phyloP scores from a whole-genome alignment of 53 echinoderm and acorn worm genomes.

The Holothuria scabra region DNA sequence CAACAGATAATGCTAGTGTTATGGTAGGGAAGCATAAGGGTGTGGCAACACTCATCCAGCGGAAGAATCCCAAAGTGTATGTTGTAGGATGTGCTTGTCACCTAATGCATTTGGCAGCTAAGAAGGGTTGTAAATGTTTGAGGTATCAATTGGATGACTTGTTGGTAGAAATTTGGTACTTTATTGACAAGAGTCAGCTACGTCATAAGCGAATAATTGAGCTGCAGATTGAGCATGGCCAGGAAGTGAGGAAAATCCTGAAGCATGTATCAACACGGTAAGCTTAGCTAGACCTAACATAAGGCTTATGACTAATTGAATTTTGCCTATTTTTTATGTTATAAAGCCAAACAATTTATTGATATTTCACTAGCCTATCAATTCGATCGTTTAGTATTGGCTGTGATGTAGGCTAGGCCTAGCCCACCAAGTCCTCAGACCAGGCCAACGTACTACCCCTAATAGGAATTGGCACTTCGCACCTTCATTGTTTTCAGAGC shows the following conservation, averaged over 20 bases:
- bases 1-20: constrained; percentile 50
- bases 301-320: too few relatives aligned
- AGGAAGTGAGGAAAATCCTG: constrained; percentile 49
- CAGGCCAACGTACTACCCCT: too few relatives aligned
- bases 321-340: too few relatives aligned
- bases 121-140: constrained; percentile 36
- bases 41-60: constrained; percentile 40
- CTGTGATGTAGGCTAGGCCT: too few relatives aligned
- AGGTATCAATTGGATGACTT: constrained; percentile 22
- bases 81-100: constrained; percentile 57
- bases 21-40: constrained; percentile 48
- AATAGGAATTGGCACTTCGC: too few relatives aligned
- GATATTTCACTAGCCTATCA: too few relatives aligned
- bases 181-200: constrained; percentile 55
- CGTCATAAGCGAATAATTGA: constrained; percentile 43
- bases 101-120: constrained; percentile 52
- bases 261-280: constrained; percentile 56
- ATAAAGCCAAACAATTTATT: too few relatives aligned
- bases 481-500: too few relatives aligned
- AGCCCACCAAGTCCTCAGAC: too few relatives aligned
- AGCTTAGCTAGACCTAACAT: too few relatives aligned
- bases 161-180: constrained; percentile 54
- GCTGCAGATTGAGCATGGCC: constrained; percentile 50
- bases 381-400: too few relatives aligned
- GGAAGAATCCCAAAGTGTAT: constrained; percentile 37